Conservation (phyloP, 2,888 invertebrate genomes). For the Lamellibrachia satsuma region DNA sequence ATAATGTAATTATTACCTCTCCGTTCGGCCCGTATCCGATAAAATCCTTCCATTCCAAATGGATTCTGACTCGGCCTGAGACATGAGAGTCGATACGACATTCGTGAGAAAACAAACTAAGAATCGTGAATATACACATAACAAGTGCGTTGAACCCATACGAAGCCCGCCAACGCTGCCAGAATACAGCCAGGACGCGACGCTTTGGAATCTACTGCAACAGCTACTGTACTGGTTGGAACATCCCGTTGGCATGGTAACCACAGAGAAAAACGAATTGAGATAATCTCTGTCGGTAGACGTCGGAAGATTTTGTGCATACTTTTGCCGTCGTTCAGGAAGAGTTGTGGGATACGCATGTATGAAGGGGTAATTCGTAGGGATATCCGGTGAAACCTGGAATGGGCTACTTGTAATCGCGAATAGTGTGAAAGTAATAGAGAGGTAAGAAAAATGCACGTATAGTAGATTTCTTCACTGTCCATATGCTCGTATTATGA, state of each 20-base stretch:
- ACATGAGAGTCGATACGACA: too few species aligned
- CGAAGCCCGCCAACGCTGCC: background rate
- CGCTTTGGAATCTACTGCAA: background rate
- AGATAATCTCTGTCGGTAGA: background rate
- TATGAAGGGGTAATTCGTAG: background rate
- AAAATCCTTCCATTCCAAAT: too few species aligned
- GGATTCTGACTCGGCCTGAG: too few species aligned
- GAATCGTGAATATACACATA: background rate
- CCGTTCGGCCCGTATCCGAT: too few species aligned
- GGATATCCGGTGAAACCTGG: too few species aligned
- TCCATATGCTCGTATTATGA: background rate
- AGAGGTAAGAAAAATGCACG: background rate
- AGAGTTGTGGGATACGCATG: background rate
- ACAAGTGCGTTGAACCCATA: background rate
- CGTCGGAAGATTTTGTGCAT: background rate
- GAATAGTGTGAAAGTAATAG: background rate
- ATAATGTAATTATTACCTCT: too few species aligned
- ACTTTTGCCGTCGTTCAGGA: background rate
- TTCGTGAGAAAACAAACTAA: background rate
- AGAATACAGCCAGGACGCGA: background rate
- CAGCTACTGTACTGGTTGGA: background rate
- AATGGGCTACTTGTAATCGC: too few species aligned
- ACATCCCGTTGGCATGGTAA: slow-evolving; percentile 1
- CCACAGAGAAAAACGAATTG: background rate
- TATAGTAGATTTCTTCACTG: background rate